These are phyloP conservation scores for Hybognathus amarus DNA, from an alignment of 2,797 vertebrate species.

Conservation along the genomic window DNA sequence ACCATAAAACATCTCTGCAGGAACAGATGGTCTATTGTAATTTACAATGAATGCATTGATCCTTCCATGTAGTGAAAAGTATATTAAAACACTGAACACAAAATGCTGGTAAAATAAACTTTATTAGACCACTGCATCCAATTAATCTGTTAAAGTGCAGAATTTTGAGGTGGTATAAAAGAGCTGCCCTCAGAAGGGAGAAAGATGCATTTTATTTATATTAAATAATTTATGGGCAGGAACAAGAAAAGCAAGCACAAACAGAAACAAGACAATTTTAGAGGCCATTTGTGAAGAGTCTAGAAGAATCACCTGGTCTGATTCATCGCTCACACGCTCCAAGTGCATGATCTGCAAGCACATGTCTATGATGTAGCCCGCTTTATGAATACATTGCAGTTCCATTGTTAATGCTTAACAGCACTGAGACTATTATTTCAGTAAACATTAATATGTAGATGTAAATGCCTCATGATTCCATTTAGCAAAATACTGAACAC, in stretches of 20 bases:
- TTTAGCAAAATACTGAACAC: neutral
- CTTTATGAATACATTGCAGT: constrained; percentile 16
- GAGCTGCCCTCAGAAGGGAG: constrained; percentile 30
- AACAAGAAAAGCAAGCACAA: neutral
- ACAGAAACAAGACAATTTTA: neutral
- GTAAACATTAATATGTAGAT: constrained; percentile 14
- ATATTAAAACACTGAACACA: neutral
- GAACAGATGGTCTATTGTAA: constrained; percentile 19
- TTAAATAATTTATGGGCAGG: constrained; percentile 8
- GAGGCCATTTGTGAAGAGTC: neutral
- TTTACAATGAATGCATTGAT: neutral
- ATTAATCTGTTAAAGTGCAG: constrained; percentile 50
- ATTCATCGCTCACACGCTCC: constrained; percentile 1
- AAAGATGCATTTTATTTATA: constrained; percentile 4
- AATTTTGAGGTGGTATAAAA: constrained; percentile 40
- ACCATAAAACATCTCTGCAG: neutral
- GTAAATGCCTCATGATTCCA: constrained; percentile 13
- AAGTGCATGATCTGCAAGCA: neutral
- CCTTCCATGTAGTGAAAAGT: neutral
- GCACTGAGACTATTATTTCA: neutral
- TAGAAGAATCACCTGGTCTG: neutral
- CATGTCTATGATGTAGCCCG: neutral
- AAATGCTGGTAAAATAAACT: constrained; percentile 49
- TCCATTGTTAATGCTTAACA: constrained; percentile 18
- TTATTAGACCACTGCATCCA: constrained; percentile 48